These are phyloP conservation scores for Papilio glaucus DNA, from an alignment of 1,140 invertebrate species.

Conservation along the genomic window DNA sequence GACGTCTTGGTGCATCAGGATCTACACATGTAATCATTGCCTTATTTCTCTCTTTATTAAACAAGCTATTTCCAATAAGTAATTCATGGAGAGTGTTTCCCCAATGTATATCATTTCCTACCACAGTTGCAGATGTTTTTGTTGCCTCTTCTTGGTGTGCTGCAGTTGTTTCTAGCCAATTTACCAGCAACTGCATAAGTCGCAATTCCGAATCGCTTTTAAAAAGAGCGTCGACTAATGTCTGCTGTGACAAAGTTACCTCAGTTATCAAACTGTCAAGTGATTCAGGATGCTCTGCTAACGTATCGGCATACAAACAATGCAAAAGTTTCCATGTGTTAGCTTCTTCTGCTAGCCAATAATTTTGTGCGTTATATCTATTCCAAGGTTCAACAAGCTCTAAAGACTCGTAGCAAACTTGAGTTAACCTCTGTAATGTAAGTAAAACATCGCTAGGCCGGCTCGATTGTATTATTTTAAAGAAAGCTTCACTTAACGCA, in stretches of 20 bases:
- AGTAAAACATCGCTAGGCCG: slow-evolving; percentile 69
- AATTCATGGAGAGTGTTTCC: slow-evolving; percentile 95
- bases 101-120: slow-evolving; percentile 91
- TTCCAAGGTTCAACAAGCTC: slow-evolving; percentile 78
- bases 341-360: slow-evolving; percentile 90
- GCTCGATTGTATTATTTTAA: slow-evolving; percentile 79
- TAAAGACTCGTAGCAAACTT: slow-evolving; percentile 77
- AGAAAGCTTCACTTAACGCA: slow-evolving; percentile 71
- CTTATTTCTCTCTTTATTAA: slow-evolving; percentile 75
- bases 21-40: slow-evolving; percentile 90
- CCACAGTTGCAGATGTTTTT: slow-evolving; percentile 87
- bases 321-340: slow-evolving; percentile 94
- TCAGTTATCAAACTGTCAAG: slow-evolving; percentile 80
- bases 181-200: slow-evolving; percentile 93
- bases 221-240: slow-evolving; percentile 73
- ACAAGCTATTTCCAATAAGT: slow-evolving; percentile 83
- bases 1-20: slow-evolving; percentile 95
- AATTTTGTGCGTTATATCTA: slow-evolving; percentile 83
- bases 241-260: slow-evolving; percentile 75
- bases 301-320: slow-evolving; percentile 91
- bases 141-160: slow-evolving; percentile 87
- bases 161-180: slow-evolving; percentile 95
- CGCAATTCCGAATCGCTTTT: slow-evolving; percentile 86
- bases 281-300: slow-evolving; percentile 83
- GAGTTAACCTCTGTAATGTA: slow-evolving; percentile 76